Conservation (phyloP, 2,113 vertebrate genomes). For the Eleginops maclovinus region DNA sequence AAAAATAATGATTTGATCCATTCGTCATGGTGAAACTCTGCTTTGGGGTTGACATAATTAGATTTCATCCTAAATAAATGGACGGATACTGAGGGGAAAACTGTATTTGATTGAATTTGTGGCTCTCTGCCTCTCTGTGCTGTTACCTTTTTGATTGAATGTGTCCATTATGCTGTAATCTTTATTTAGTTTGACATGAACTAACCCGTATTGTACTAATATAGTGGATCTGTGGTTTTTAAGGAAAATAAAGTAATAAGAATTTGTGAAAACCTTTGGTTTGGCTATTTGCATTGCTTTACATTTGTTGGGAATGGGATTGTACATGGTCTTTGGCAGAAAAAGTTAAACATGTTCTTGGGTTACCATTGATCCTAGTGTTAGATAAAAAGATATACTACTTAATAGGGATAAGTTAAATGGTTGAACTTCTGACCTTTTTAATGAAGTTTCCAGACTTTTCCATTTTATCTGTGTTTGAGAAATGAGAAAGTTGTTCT, state of each 20-base stretch:
- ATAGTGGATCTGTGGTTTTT: slow-evolving; percentile 64
- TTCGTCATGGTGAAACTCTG: slow-evolving; percentile 15
- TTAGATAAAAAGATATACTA: background rate
- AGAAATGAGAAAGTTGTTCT: background rate
- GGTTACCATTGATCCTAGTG: background rate
- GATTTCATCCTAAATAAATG: slow-evolving; percentile 20
- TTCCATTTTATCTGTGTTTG: slow-evolving; percentile 15
- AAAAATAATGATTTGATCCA: slow-evolving; percentile 24
- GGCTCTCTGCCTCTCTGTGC: slow-evolving; percentile 48
- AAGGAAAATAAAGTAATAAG: slow-evolving; percentile 69
- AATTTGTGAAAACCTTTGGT: slow-evolving; percentile 43
- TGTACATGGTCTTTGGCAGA: slow-evolving; percentile 7
- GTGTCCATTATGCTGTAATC: slow-evolving; percentile 35
- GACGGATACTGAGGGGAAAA: slow-evolving; percentile 19
- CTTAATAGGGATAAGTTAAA: too few species aligned
- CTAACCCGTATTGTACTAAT: slow-evolving; percentile 44
- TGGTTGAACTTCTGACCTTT: background rate
- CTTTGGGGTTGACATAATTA: slow-evolving; percentile 5
- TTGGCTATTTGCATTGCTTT: slow-evolving; percentile 18
- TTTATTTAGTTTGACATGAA: slow-evolving; percentile 57
- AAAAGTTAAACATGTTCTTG: background rate
- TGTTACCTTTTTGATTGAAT: slow-evolving; percentile 55
- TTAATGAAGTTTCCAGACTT: slow-evolving; percentile 19
- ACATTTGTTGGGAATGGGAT: background rate
- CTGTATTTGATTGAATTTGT: slow-evolving; percentile 42